Evolutionary conservation across 2,797 vertebrate genomes (phyloP), one percentile per base, ranked within the genome.

Genomic region (Gallirallus australis): DNA sequence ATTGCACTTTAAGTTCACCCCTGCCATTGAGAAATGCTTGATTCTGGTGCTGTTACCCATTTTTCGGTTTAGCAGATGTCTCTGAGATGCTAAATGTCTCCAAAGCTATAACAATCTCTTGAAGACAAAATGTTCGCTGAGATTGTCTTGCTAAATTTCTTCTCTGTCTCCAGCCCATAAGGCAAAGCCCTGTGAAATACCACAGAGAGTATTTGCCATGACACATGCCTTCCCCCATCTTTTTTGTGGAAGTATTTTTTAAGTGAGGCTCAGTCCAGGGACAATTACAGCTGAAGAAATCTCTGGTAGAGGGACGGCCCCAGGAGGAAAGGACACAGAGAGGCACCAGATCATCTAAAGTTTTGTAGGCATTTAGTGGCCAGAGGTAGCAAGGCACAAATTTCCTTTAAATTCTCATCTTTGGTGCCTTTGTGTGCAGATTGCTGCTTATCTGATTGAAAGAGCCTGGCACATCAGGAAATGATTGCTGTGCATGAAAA

Each of bases 1-100:
- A 87, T 39, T 75, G 48, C 60, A 87, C 64, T 92, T 81, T 70
- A 77, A 60, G 31, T 77, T 93, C 90, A 73, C 16, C 65, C 45
- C 33, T 80, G 30, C 47, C 89, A 40, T n/a, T 66, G 66, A 60
- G 56, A 93, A 95, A 84, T 84, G 39, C 45, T 88, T 77, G 71
- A 85, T 95, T 70, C 31, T 85, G 64, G 57, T 54, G 31, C 30
- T 89, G 68, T 72, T 92, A 56, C 24, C 79, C 42, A 18, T 93
- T 96, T 96, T 89, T 57, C 37, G 85, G 64, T 82, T 92, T 73
- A 82, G 35, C 50, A 80, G 86, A 77, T 63, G 16, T 79, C 81
- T 94, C 42, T 60, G 48, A 90, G 61, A 79, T 87, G 39, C 35
- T 90, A 66, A 90, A 77, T 73, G 54, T 93, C 59, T 94, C 61